Evolutionary conservation across 2,888 invertebrate genomes (phyloP).

Genomic region (Geophilus truncorum): DNA sequence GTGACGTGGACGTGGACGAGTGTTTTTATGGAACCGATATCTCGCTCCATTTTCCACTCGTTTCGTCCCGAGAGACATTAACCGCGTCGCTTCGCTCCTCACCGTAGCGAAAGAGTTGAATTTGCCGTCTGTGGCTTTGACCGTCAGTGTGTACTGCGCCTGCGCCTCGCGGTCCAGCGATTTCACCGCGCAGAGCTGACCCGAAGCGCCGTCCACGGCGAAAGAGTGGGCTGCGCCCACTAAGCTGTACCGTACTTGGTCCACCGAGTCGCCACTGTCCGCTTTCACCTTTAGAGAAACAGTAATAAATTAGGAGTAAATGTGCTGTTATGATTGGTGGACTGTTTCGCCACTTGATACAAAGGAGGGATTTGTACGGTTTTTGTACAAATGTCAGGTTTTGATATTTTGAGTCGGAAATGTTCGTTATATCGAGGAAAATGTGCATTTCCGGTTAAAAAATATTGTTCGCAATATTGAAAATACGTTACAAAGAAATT

Average conservation of each 20-base stretch:
- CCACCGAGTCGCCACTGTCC: slow-evolving; percentile 43
- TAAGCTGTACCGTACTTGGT: slow-evolving; percentile 40
- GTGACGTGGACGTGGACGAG: not conserved
- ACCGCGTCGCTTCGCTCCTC: slow-evolving; percentile 23
- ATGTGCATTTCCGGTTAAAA: no score
- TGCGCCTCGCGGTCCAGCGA: slow-evolving; percentile 37
- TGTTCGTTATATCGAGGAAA: no score
- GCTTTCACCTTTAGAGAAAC: slow-evolving; percentile 40
- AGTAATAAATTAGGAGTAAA: not conserved
- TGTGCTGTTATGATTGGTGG: no score
- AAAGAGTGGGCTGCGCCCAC: slow-evolving; percentile 36
- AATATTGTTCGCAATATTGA: no score
- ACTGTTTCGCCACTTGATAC: no score
- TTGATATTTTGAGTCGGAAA: no score
- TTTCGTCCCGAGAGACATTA: not conserved
- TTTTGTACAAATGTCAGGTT: no score
- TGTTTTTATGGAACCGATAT: not conserved
- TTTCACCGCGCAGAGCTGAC: slow-evolving; percentile 37
- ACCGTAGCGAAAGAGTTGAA: slow-evolving; percentile 36
- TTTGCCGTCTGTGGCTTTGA: slow-evolving; percentile 37
- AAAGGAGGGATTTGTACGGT: no score
- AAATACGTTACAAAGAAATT: no score
- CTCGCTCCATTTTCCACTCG: not conserved
- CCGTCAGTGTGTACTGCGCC: slow-evolving; percentile 34
- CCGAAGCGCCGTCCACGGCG: slow-evolving; percentile 36